These are phyloP conservation scores for Lottia gigantea DNA, from an alignment of 2,888 invertebrate genomes.

Conservation along the genomic window DNA sequence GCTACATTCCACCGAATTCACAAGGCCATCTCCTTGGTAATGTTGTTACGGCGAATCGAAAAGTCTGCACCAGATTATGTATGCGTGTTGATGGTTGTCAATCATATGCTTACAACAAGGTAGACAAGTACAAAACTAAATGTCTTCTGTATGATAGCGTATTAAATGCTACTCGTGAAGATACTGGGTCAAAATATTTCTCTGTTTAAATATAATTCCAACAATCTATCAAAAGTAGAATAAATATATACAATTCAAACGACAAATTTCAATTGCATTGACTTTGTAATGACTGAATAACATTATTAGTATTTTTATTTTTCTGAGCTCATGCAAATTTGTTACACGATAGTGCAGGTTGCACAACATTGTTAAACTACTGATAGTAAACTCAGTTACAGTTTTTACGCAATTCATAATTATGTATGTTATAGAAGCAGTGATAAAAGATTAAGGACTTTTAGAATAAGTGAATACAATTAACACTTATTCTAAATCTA, in stretches of 20 bases:
- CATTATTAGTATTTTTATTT: no score
- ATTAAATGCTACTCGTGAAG: slow-evolving; percentile 15
- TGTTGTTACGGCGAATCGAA: slow-evolving; percentile 30
- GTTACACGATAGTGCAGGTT: no score
- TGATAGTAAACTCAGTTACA: no score
- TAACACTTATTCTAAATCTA: no score
- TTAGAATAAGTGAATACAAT: no score
- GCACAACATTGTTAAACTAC: no score
- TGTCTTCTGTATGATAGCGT: slow-evolving; percentile 31
- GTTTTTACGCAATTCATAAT: no score
- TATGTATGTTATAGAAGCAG: no score
- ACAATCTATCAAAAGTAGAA: slow-evolving; percentile 13
- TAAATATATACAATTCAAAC: neutral
- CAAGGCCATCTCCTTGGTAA: slow-evolving; percentile 27
- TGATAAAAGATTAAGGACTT: no score
- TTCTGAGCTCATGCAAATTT: no score
- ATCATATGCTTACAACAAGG: slow-evolving; percentile 31
- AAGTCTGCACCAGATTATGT: slow-evolving; percentile 40
- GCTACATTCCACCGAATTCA: slow-evolving; percentile 24
- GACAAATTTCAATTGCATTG: no score
- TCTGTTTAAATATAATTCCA: slow-evolving; percentile 14
- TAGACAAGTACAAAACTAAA: slow-evolving; percentile 18
- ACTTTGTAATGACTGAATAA: no score
- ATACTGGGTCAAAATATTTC: slow-evolving; percentile 28
- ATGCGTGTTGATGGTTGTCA: slow-evolving; percentile 37